phyloP scores from a whole-genome alignment of 2,888 invertebrate species.

The Pachymerium ferrugineum region DNA sequence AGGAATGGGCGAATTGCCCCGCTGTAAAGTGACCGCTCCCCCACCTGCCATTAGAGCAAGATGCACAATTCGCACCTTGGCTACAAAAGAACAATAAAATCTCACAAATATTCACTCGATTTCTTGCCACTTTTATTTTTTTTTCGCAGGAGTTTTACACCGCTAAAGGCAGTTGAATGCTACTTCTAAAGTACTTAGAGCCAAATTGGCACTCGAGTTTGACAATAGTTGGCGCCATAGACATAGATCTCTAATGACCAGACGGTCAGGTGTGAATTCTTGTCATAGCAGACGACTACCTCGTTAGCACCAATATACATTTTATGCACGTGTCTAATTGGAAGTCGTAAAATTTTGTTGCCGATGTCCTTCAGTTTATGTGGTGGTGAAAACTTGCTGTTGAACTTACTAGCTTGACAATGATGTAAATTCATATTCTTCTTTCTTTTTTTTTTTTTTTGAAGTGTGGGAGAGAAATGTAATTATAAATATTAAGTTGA shows the following conservation, averaged over 20 bases:
- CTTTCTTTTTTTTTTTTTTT: too few relatives aligned
- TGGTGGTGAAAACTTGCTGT: not conserved
- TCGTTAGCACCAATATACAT: not conserved
- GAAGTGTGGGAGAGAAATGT: too few relatives aligned
- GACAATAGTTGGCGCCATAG: not conserved
- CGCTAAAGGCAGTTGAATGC: too few relatives aligned
- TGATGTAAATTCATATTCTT: too few relatives aligned
- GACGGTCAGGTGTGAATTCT: not conserved
- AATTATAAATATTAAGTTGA: too few relatives aligned
- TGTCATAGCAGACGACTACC: not conserved
- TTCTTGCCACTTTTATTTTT: not conserved
- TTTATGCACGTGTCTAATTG: not conserved
- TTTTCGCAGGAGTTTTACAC: too few relatives aligned
- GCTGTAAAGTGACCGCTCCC: slow-evolving; percentile 3
- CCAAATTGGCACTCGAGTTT: not conserved
- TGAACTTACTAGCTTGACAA: too few relatives aligned
- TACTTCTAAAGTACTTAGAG: too few relatives aligned
- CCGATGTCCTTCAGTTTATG: not conserved
- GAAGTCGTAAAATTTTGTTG: not conserved
- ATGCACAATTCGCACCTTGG: slow-evolving; percentile 12
- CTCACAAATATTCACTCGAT: not conserved
- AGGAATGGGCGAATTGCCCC: slow-evolving; percentile 7
- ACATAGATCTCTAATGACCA: not conserved
- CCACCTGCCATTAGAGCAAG: not conserved
- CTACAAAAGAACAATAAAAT: slow-evolving; percentile 20